Conservation (phyloP, 1,140 invertebrate species). For the Orchesella cincta region DNA sequence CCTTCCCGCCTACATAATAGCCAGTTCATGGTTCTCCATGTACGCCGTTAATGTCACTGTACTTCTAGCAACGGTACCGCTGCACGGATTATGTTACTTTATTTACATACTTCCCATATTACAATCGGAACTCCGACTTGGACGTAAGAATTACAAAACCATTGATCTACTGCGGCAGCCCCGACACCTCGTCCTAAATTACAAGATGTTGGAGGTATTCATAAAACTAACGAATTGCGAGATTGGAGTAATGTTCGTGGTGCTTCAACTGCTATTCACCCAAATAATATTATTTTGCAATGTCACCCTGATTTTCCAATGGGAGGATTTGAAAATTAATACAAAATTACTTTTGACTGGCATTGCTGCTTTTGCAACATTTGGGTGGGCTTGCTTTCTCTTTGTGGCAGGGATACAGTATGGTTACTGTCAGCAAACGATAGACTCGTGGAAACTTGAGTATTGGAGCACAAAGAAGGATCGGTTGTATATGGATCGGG, state of each 20-base stretch:
- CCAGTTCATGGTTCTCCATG: not conserved
- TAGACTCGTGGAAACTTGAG: not conserved
- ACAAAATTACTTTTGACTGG: not conserved
- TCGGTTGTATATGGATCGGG: not conserved
- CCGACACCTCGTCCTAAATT: not conserved
- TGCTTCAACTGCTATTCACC: not conserved
- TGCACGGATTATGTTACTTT: not conserved
- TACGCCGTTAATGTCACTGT: not conserved
- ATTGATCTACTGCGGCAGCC: not conserved
- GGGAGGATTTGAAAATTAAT: not conserved
- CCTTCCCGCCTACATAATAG: not conserved
- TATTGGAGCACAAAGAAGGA: not conserved
- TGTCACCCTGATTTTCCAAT: not conserved
- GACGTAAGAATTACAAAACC: not conserved
- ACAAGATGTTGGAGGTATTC: not conserved
- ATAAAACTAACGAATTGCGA: not conserved
- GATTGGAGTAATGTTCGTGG: not conserved
- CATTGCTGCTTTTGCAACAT: not conserved
- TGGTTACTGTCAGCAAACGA: not conserved
- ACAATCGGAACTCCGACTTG: not conserved
- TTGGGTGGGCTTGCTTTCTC: not conserved
- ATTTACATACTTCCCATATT: not conserved
- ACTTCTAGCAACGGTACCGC: not conserved
- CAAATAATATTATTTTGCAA: not conserved
- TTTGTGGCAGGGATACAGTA: not conserved